These are phyloP conservation scores for Phenganax stokvisi DNA, from an alignment of 92 coral and sea anemone genomes.

Conservation along the genomic window DNA sequence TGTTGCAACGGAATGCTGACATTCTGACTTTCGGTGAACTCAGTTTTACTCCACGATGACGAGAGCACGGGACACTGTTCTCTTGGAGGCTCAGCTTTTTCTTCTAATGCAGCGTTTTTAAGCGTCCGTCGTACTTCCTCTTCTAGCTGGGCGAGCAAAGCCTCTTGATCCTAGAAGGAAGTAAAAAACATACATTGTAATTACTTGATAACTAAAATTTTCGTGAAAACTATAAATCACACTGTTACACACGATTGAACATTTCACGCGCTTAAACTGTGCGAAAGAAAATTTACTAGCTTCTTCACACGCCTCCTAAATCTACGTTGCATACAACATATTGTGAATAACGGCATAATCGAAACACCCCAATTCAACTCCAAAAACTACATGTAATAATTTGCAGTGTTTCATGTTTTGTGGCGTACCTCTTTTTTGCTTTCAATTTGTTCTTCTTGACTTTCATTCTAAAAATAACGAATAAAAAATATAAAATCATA, in stretches of 20 bases:
- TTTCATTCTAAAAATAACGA: neutral
- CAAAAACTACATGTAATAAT: no score
- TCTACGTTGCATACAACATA: no score
- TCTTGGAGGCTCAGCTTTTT: neutral
- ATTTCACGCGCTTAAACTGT: no score
- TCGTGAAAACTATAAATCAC: neutral
- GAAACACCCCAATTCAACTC: no score
- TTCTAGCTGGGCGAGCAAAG: slow-evolving; percentile 25
- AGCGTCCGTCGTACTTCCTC: slow-evolving; percentile 13
- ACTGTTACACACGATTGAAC: no score
- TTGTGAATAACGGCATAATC: no score
- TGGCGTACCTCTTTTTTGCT: slow-evolving; percentile 1
- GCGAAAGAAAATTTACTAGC: no score
- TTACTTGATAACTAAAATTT: neutral
- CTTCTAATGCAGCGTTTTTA: neutral
- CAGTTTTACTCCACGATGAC: neutral
- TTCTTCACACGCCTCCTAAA: no score
- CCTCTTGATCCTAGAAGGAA: slow-evolving; percentile 15
- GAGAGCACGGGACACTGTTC: neutral
- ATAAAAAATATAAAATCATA: neutral
- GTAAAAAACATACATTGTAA: neutral
- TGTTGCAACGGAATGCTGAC: slow-evolving; percentile 15
- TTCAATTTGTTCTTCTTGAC: neutral
- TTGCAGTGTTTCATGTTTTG: neutral
- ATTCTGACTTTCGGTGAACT: neutral